Percentiles rank a stretch among this genome's conserved stretches.
Evolutionary conservation across 2,797 vertebrate genomes (phyloP).

Genomic region (Falco cherrug): DNA sequence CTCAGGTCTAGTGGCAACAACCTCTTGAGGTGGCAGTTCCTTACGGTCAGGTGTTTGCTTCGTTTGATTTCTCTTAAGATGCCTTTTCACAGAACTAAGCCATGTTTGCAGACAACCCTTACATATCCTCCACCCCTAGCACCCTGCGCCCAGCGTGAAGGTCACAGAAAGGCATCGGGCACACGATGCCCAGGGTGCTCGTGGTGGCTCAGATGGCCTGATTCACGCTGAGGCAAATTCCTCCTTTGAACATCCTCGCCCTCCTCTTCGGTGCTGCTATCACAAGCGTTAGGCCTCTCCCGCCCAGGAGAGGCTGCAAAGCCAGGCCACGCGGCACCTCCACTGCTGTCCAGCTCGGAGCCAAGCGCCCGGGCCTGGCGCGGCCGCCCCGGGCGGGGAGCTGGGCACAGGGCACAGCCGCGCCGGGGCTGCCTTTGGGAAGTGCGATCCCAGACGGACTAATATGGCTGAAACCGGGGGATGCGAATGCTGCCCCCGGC

Average conservation of each 20-base stretch:
- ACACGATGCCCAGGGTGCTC: no score
- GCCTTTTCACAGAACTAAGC: background rate
- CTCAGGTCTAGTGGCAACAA: background rate
- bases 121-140: background rate
- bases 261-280: fast-evolving
- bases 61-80: background rate
- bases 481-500: no score
- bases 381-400: background rate
- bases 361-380: background rate
- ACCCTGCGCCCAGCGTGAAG: no score
- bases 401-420: no score
- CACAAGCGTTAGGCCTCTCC: background rate
- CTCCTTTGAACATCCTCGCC: fast-evolving
- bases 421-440: no score
- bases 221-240: fast-evolving
- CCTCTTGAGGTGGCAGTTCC: background rate
- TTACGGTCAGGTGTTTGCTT: no score
- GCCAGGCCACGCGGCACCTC: no score
- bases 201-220: no score
- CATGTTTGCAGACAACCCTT: background rate
- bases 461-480: no score
- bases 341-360: background rate
- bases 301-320: no score
- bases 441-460: no score
- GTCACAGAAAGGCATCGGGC: no score